Base-by-base conservation (phyloP, 1,140 invertebrate species). In the Caerostris extrusa region DNA sequence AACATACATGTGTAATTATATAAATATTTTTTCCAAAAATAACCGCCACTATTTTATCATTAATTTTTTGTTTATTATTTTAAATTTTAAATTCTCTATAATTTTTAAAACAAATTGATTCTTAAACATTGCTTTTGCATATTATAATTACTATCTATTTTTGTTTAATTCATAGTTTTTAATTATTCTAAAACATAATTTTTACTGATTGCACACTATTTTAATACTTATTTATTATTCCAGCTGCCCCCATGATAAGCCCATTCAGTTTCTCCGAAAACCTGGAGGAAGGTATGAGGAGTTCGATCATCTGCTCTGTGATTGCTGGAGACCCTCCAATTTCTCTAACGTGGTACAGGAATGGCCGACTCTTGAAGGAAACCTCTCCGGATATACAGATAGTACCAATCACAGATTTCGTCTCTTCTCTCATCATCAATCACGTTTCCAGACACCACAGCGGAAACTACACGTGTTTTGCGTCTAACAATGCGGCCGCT, bases 391-490 rank as follows among this genome's bases (percentile, higher is more conserved):
- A 95, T 57, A 94, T 95, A 58, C 95, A 95, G 55, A 93, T 95
- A 55, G 95, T 95, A 5, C 86, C 94, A 8, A 94, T 95, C 10
- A 95, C 93, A 12, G 95, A 95, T 56, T 95, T 95, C 93, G 95
- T 95, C 19, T 95, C 95, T 67, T 95, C 95, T 6, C 97, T 98
- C 95, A 98, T 97, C 96, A 97, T 98, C 96, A 97, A 97, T 95
- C 97, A 97, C 95, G 97, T 98, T 94, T 97, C 97, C 95, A 97
- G 97, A 95, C 96, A 97, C 95, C 97, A 98, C 96, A 97, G 97
- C 93, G 98, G 98, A 95, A 97, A 98, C 96, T 98, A 98, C 96
- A 98, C 97, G 91, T 98, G 98, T 96, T 97, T 98, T 95, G 98
- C 98, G 95, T 97, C 97, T 96, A 98, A 98, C 96, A 97, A 97